These are phyloP conservation scores for Euborellia annulipes DNA, from an alignment of 1,140 invertebrate species.

Conservation along the genomic window DNA sequence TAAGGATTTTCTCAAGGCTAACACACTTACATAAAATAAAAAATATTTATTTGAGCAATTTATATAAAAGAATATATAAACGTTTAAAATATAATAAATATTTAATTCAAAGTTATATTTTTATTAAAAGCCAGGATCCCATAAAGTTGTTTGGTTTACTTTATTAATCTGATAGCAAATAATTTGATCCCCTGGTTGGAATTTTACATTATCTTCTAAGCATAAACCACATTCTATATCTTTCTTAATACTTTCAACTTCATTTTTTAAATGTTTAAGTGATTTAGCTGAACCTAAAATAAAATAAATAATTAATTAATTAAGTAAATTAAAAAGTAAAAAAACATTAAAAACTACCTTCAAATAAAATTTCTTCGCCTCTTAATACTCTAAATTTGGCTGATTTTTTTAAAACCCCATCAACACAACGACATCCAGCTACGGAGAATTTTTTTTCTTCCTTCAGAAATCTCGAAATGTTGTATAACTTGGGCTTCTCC, in stretches of 20 bases:
- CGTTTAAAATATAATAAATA: no score
- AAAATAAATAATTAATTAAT: constrained; percentile 13
- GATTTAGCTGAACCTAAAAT: constrained; percentile 51
- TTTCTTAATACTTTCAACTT: constrained; percentile 68
- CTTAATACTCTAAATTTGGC: constrained; percentile 52
- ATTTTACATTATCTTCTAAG: constrained; percentile 45
- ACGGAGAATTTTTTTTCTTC: constrained; percentile 64
- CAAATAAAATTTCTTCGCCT: constrained; percentile 49
- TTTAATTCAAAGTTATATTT: no score
- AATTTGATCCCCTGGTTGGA: constrained; percentile 61
- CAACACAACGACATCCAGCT: constrained; percentile 72
- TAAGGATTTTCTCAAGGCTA: no score
- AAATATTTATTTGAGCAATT: no score
- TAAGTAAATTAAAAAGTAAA: not conserved
- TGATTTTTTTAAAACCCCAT: constrained; percentile 56
- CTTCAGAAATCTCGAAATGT: constrained; percentile 67
- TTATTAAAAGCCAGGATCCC: constrained; percentile 64
- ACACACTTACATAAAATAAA: no score
- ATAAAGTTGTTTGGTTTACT: constrained; percentile 46
- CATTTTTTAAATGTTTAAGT: constrained; percentile 77
- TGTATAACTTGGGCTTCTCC: constrained; percentile 78
- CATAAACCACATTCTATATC: constrained; percentile 78
- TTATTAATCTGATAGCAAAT: constrained; percentile 55
- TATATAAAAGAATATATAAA: no score
- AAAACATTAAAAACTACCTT: constrained; percentile 38